These are phyloP conservation scores for Microtus obscurus DNA, from an alignment of 2,797 vertebrate species.

Conservation along the genomic window DNA sequence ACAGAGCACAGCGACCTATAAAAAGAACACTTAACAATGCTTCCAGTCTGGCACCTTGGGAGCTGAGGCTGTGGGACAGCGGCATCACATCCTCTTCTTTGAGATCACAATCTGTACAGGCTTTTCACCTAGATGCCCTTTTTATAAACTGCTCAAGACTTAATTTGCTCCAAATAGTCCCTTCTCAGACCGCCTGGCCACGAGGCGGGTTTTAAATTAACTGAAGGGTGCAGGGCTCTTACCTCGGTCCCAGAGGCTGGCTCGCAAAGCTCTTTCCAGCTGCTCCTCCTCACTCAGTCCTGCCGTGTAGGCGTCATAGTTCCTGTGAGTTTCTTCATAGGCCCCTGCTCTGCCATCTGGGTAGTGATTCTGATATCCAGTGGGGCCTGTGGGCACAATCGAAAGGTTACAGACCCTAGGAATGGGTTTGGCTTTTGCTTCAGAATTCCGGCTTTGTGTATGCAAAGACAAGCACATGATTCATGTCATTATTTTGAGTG, in stretches of 20 bases:
- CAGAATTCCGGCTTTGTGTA: not conserved
- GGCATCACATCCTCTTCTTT: slow-evolving; percentile 10
- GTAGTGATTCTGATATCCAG: slow-evolving; percentile 71
- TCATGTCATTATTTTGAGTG: not conserved
- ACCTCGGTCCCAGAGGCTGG: slow-evolving; percentile 94
- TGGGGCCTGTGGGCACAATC: slow-evolving; percentile 77
- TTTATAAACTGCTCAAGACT: slow-evolving; percentile 61
- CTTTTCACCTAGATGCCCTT: slow-evolving; percentile 18
- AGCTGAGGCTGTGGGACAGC: not conserved
- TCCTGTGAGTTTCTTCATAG: slow-evolving; percentile 56
- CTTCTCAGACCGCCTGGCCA: slow-evolving; percentile 44
- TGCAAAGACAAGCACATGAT: not conserved
- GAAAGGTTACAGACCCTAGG: not conserved
- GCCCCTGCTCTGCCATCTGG: not conserved
- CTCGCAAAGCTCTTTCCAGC: slow-evolving; percentile 91
- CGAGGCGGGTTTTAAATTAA: slow-evolving; percentile 31
- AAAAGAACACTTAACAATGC: slow-evolving; percentile 69
- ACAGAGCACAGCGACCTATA: slow-evolving; percentile 38
- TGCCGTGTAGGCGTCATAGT: slow-evolving; percentile 88
- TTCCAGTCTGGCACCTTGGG: slow-evolving; percentile 73
- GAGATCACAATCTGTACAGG: slow-evolving; percentile 46
- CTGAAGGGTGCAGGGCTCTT: slow-evolving; percentile 59
- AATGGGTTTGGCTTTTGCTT: not conserved
- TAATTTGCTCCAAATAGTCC: slow-evolving; percentile 49
- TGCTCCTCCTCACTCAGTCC: slow-evolving; percentile 95